Evolutionary conservation across 2,797 vertebrate genomes (phyloP), one percentile per base, ranked within the genome.

Genomic region (Enteromius argenteus): DNA sequence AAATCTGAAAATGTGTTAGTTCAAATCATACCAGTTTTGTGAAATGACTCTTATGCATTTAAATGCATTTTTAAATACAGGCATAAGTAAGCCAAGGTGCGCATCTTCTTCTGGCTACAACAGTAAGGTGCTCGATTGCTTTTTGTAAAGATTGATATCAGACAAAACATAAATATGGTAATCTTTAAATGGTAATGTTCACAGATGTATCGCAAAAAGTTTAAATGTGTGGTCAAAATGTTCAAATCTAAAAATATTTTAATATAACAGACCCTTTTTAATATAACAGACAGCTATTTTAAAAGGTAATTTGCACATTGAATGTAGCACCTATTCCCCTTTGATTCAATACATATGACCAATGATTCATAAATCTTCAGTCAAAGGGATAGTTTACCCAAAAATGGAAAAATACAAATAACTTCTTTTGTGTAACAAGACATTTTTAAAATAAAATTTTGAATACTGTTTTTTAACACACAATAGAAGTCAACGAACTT

Each of bases 331-430:
- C 4, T 19, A 21, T 21, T 32, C 11, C 71, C 17, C 5, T 32
- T n/a, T 35, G 5, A 74, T 74, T 74, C 30, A 35, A 74, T 14
- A 74, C 30, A 74, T 7, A 21, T 21, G 0, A 35, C 30, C 10
- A 35, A 35, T 7, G 13, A 62, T 62, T 14, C 5, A 62, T 30
- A 32, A 4, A 53, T 37, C 30, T 51, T 2, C 3, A 35, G 5
- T 58, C 37, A 39, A 2, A 76, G 21, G 73, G 73, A 58, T 23
- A 76, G 73, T 74, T 58, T 53, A 76, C 51, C 21, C 21, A 58
- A 3, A 39, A 58, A 39, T 37, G 0, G 11, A 27, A 27, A 56
- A 15, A 9, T n/a, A 2, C 0, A 3, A 11, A 58, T 23, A 1
- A 23, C 23, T 23, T 58, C 1, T 4, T 58, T 58, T 58, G 56